Evolutionary conservation across 2,797 vertebrate species (phyloP).

Genomic region (Sebastes hubbsi): DNA sequence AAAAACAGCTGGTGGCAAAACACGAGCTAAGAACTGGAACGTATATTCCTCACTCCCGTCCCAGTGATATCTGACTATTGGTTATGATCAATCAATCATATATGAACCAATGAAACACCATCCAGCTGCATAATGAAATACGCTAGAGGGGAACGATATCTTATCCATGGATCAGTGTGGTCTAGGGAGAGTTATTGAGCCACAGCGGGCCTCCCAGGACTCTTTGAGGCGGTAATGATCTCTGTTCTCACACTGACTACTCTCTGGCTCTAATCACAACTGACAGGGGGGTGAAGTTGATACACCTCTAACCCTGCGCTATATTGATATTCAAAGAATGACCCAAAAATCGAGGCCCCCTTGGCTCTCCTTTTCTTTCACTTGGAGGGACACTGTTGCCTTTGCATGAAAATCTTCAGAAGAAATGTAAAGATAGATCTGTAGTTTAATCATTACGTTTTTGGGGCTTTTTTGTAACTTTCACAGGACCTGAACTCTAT

Average conservation of each 20-base stretch:
- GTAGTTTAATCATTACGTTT: background rate
- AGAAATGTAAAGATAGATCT: background rate
- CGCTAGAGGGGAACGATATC: conserved; percentile 48
- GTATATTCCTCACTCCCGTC: background rate
- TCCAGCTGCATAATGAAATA: conserved; percentile 49
- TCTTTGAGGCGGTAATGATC: conserved; percentile 79
- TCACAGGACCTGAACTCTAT: background rate
- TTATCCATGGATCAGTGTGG: conserved; percentile 54
- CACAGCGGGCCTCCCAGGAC: conserved; percentile 69
- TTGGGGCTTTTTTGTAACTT: background rate
- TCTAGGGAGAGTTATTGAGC: conserved; percentile 68
- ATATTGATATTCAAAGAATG: conserved; percentile 55
- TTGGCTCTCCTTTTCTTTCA: background rate
- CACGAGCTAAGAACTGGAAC: background rate
- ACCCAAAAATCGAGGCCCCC: conserved; percentile 12
- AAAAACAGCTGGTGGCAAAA: background rate
- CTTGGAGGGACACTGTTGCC: background rate
- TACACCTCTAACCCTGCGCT: conserved; percentile 66
- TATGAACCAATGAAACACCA: background rate
- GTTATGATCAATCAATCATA: background rate
- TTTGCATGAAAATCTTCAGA: background rate
- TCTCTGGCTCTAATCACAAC: conserved; percentile 76
- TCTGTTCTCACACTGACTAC: conserved; percentile 73
- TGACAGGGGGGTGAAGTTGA: conserved; percentile 71
- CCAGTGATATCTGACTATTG: background rate